Base-by-base conservation (phyloP, 2,113 vertebrate species). In the Ia io region DNA sequence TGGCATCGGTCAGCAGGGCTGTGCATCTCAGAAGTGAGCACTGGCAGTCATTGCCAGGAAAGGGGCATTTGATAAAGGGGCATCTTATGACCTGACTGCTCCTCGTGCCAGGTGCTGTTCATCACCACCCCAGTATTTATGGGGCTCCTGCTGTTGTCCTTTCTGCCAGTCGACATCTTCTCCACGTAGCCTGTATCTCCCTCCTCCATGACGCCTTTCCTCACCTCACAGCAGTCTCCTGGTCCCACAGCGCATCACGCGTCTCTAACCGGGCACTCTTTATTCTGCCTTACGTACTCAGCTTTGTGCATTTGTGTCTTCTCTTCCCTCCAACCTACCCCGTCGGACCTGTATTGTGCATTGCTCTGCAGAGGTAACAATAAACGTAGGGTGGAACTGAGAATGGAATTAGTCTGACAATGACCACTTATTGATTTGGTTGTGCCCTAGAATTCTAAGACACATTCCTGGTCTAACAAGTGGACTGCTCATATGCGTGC, bases 111-210 rank as follows among this genome's bases (percentile, higher is more conserved):
- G 2, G 6, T 35, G 20, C 80, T n/a, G 44, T 47, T 23, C n/a
- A 53, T 40, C 18, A n/a, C 44, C 30, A n/a, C 53, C 7, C n/a
- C 37, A 74, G 16, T 90, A 5, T 56, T 79, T n/a, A 22, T 37
- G 30, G 49, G 56, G 12, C 28, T 90, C n/a, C 49, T 82, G 47
- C 42, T 77, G 47, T 63, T 22, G 49, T 51, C 18, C 32, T 42
- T 30, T 65, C 73, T 84, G 35, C 5, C 17, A 20, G 30, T 35
- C 69, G 25, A 8, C 70, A 32, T 47, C 32, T 56, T 30, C 78
- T 84, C 25, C 6, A 0, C 30, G 16, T 13, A 7, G 23, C 23
- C 9, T 16, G 44, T 1, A 3, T 4, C n/a, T 63, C 0, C 49
- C 23, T 63, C 18, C 4, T 44, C 3, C 2, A 1, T 14, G 37